A percentile compares a stretch with the other conserved stretches of the same genome.
Evolutionary conservation across 2,888 invertebrate genomes (phyloP).

Genomic region (Arge pagana): DNA sequence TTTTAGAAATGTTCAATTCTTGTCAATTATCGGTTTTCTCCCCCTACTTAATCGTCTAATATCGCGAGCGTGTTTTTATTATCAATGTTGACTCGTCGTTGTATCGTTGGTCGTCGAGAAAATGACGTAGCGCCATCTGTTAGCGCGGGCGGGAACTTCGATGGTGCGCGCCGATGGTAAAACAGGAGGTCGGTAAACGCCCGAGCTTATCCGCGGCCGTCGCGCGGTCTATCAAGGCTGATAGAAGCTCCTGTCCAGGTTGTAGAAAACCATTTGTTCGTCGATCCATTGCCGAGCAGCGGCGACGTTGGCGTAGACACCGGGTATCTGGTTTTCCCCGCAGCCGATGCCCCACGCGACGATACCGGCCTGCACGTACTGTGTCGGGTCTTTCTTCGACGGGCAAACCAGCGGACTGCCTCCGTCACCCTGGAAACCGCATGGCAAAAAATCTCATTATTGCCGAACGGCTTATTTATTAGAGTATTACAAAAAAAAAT

Average conservation of each 20-base stretch:
- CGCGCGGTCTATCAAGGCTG: conserved; percentile 14
- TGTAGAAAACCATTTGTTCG: conserved; percentile 60
- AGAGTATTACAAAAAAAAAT: background rate
- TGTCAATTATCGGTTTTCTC: too few species aligned
- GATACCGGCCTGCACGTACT: conserved; percentile 67
- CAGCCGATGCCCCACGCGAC: conserved; percentile 87
- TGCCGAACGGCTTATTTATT: background rate
- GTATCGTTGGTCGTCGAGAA: too few species aligned
- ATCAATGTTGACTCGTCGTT: too few species aligned
- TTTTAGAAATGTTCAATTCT: too few species aligned
- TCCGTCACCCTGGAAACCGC: conserved; percentile 66
- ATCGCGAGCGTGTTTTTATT: too few species aligned
- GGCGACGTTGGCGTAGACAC: conserved; percentile 75
- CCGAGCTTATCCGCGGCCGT: background rate
- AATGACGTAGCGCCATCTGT: too few species aligned
- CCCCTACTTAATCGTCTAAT: too few species aligned
- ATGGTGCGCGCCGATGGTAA: too few species aligned
- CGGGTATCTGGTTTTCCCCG: conserved; percentile 69
- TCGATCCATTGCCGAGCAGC: conserved; percentile 73
- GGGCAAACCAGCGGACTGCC: conserved; percentile 81
- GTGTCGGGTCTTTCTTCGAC: conserved; percentile 57
- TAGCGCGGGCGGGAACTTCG: too few species aligned
- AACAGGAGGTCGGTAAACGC: too few species aligned
- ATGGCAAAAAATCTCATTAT: background rate
- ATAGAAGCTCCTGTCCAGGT: conserved; percentile 57